Evolutionary conservation across 2,113 vertebrate genomes (phyloP).

Genomic region (Panthera tigris): DNA sequence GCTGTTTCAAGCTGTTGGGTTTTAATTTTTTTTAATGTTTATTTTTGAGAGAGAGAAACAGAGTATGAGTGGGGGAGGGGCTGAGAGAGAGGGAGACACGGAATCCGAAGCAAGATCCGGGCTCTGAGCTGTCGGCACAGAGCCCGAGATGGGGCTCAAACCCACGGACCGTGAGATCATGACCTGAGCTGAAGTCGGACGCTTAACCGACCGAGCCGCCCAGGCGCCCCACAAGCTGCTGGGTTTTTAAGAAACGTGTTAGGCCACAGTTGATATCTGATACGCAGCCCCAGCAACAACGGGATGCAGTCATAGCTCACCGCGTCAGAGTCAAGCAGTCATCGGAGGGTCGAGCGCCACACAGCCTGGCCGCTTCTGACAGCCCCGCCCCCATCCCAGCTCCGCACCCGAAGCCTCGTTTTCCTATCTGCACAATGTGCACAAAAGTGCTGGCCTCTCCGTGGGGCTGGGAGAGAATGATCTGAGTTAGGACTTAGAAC

Average conservation of each 20-base stretch:
- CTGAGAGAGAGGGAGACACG: too few relatives aligned
- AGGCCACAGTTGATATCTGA: neutral
- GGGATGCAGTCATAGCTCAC: too few relatives aligned
- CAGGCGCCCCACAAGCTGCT: too few relatives aligned
- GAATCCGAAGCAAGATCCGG: too few relatives aligned
- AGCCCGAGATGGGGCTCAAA: too few relatives aligned
- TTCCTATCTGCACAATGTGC: accelerated
- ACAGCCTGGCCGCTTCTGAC: neutral
- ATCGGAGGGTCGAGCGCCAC: accelerated
- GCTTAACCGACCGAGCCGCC: too few relatives aligned
- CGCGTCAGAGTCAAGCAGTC: accelerated
- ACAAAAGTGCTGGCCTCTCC: accelerated
- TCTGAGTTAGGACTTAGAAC: neutral
- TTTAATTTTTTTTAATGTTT: too few relatives aligned
- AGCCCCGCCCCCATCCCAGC: accelerated
- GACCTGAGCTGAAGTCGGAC: too few relatives aligned
- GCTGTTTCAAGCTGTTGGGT: neutral
- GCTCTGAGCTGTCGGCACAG: too few relatives aligned
- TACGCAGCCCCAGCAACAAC: accelerated
- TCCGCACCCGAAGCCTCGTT: accelerated
- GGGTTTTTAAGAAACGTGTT: neutral
- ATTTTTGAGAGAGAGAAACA: too few relatives aligned
- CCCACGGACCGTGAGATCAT: too few relatives aligned
- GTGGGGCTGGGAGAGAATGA: accelerated
- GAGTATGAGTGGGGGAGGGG: too few relatives aligned